These are phyloP conservation scores for Dasysyrphus tricinctus DNA, from an alignment of 2,888 invertebrate species.

Conservation along the genomic window DNA sequence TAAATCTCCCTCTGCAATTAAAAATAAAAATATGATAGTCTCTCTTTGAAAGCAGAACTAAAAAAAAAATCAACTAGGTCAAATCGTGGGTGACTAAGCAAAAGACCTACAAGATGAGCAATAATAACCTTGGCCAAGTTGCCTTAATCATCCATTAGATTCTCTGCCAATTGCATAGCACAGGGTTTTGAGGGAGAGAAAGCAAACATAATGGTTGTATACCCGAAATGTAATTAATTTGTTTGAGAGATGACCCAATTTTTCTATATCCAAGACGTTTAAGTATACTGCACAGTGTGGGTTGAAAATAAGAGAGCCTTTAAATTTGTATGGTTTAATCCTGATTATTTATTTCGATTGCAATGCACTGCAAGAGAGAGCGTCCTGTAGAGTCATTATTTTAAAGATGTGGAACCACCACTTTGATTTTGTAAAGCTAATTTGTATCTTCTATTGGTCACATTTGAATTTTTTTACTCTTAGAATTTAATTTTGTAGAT, in stretches of 20 bases:
- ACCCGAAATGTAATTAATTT: conserved; percentile 54
- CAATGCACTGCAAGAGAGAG: too few relatives aligned
- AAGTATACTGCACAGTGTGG: not conserved
- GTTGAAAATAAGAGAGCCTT: not conserved
- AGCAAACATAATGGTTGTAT: not conserved
- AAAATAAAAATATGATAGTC: conserved; percentile 18
- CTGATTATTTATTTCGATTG: not conserved
- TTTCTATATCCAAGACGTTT: conserved; percentile 1
- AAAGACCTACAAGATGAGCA: conserved; percentile 48
- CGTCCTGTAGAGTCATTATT: too few relatives aligned
- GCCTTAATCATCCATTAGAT: conserved; percentile 56
- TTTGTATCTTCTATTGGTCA: too few relatives aligned
- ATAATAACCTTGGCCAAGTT: conserved; percentile 64
- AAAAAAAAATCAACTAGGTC: conserved; percentile 20
- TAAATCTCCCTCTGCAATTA: conserved; percentile 15
- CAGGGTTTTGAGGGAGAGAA: not conserved
- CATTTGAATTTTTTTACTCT: not conserved
- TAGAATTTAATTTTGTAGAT: not conserved
- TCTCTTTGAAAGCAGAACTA: not conserved
- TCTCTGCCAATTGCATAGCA: conserved; percentile 54
- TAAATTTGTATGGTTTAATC: not conserved
- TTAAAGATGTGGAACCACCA: too few relatives aligned
- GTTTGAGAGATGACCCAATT: conserved; percentile 56
- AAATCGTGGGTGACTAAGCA: conserved; percentile 48
- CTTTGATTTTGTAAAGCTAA: too few relatives aligned